phyloP scores from a whole-genome alignment of 2,888 invertebrate genomes.

The Pelosia muscerda region DNA sequence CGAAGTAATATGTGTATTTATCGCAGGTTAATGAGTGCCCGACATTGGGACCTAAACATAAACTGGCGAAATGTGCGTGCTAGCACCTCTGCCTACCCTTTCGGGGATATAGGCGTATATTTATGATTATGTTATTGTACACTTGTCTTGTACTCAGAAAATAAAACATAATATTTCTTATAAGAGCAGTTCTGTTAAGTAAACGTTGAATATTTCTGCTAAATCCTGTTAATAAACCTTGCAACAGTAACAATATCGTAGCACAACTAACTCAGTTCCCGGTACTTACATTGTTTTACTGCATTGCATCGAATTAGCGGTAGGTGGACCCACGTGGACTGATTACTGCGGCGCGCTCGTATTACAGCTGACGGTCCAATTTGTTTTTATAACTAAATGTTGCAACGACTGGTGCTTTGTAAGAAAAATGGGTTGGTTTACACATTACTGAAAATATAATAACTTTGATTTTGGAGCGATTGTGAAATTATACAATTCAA shows the following conservation, averaged over 20 bases:
- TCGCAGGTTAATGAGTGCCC: too few relatives aligned
- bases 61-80: too few relatives aligned
- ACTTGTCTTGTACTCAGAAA: background rate
- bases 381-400: conserved; percentile 10
- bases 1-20: too few relatives aligned
- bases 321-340: conserved; percentile 19
- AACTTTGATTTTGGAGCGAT: too few relatives aligned
- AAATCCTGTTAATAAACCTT: background rate
- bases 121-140: too few relatives aligned
- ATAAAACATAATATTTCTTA: too few relatives aligned
- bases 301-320: conserved; percentile 8
- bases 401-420: background rate
- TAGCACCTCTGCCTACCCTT: too few relatives aligned
- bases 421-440: background rate
- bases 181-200: background rate
- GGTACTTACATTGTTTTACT: background rate
- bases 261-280: background rate
- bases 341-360: conserved; percentile 24
- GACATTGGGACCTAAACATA: too few relatives aligned
- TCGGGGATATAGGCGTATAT: too few relatives aligned
- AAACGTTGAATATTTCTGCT: background rate
- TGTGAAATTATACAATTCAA: too few relatives aligned
- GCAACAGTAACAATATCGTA: background rate
- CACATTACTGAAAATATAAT: too few relatives aligned
- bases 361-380: conserved; percentile 9